Conservation (phyloP, 1,140 invertebrate species). For the Phenacoccus solenopsis region DNA sequence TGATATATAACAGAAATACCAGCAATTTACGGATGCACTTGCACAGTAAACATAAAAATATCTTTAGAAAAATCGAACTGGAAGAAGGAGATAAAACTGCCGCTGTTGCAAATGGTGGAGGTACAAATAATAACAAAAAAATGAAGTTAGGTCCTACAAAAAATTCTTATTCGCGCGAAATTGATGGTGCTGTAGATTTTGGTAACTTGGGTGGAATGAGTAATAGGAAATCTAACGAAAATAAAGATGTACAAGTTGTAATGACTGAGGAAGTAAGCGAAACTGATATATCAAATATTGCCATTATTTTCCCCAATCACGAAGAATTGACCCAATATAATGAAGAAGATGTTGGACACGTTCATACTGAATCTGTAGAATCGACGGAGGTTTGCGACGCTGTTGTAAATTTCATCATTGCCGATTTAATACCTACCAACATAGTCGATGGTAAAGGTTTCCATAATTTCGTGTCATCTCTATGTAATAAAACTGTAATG, state of each 20-base stretch:
- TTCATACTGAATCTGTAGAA: not conserved
- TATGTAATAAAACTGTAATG: not conserved
- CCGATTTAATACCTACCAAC: constrained; percentile 38
- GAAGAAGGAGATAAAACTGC: not conserved
- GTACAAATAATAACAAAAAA: no score
- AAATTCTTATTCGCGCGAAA: not conserved
- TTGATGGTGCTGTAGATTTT: not conserved
- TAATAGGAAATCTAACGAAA: not conserved
- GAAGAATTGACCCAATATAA: not conserved
- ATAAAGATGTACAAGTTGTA: not conserved
- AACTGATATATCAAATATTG: constrained; percentile 1
- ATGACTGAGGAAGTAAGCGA: not conserved
- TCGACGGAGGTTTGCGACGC: constrained; percentile 35
- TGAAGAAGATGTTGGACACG: not conserved
- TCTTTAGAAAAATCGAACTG: not conserved
- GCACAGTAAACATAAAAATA: constrained; percentile 43
- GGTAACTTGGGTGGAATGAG: not conserved
- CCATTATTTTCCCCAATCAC: constrained; percentile 5
- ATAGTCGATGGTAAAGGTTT: constrained; percentile 40
- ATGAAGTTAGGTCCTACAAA: no score
- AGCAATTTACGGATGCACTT: constrained; percentile 48
- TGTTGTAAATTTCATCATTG: constrained; percentile 38
- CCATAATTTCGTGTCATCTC: constrained; percentile 33
- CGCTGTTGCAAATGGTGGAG: no score
- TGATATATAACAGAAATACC: constrained; percentile 49